Evolutionary conservation across 1,140 invertebrate genomes (phyloP), one percentile per base, ranked within the genome.

Genomic region (Trachelipus rathkii): DNA sequence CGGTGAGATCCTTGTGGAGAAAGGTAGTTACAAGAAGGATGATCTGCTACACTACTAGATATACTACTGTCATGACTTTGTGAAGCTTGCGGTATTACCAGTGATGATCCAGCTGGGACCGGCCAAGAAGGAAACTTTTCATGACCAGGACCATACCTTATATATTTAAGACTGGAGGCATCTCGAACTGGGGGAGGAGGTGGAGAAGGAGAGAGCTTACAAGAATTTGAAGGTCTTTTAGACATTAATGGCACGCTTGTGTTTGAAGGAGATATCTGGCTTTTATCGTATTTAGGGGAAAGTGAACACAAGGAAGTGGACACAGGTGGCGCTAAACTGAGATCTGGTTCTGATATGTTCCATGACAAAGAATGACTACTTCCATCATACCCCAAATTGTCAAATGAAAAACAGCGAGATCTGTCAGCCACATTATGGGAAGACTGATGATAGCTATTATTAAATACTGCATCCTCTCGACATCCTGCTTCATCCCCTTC

Each of bases 91-190:
- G 44, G 88, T 88, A 81, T 89, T 87, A 84, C 84, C 73, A 87
- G 86, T 84, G 86, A 85, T 70, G 77, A 81, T 10, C 81, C 79
- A 13, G 80, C 86, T 83, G 82, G 86, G 85, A 89, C 88, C 11
- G 92, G 92, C 92, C 92, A 93, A 66, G 91, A 92, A 4, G 92
- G 91, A 82, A 90, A 92, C 82, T 93, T 93, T 84, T 93, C 92
- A 87, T 93, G 92, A 75, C 89, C 90, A 72, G 90, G 89, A 21
- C 89, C 90, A 74, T 84, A 84, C 81, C 89, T 89, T 77, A 91
- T 82, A 82, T 85, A 84, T 84, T 91, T 91, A 82, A 91, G 87
- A 82, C 88, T 91, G 74, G 90, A 89, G 23, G 90, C 88, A 84
- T 92, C 90, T 79, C 91, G 86, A 53, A 79, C 81, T 71, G 91